Evolutionary conservation across 2,888 invertebrate species (phyloP).

Genomic region (Sesia apiformis): DNA sequence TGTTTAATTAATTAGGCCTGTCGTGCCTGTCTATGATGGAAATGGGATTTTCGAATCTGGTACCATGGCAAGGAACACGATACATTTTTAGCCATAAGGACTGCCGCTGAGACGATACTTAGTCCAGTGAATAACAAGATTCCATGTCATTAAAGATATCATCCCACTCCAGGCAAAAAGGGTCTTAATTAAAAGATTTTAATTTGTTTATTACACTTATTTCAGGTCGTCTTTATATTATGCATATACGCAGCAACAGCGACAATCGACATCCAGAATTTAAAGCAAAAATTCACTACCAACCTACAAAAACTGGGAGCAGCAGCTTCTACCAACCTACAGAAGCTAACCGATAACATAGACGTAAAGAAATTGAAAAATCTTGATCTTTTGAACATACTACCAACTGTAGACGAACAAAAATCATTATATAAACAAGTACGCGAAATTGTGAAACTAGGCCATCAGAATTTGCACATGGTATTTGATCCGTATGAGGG

Average conservation of each 20-base stretch:
- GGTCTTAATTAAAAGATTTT: background rate
- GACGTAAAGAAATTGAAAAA: slow-evolving; percentile 34
- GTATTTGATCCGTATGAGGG: slow-evolving; percentile 10
- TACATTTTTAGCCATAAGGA: too few species aligned
- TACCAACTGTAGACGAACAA: slow-evolving; percentile 23
- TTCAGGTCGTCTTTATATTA: slow-evolving; percentile 19
- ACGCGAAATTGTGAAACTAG: background rate
- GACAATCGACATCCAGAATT: slow-evolving; percentile 31
- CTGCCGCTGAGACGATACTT: too few species aligned
- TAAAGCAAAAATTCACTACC: slow-evolving; percentile 12
- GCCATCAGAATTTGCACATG: background rate
- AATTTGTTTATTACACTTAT: background rate
- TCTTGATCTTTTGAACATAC: slow-evolving; percentile 28
- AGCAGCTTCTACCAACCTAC: slow-evolving; percentile 24
- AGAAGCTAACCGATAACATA: slow-evolving; percentile 20
- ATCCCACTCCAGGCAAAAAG: too few species aligned
- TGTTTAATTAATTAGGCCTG: too few species aligned
- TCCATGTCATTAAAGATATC: too few species aligned
- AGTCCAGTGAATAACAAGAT: too few species aligned
- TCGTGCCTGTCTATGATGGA: too few species aligned
- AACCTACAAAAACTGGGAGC: slow-evolving; percentile 2
- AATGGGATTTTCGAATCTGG: too few species aligned
- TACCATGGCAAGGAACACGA: too few species aligned
- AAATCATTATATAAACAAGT: slow-evolving; percentile 8
- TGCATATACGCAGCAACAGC: slow-evolving; percentile 17